Evolutionary conservation across 2,888 invertebrate genomes (phyloP).

Genomic region (Rhagophthalmus giganteus): DNA sequence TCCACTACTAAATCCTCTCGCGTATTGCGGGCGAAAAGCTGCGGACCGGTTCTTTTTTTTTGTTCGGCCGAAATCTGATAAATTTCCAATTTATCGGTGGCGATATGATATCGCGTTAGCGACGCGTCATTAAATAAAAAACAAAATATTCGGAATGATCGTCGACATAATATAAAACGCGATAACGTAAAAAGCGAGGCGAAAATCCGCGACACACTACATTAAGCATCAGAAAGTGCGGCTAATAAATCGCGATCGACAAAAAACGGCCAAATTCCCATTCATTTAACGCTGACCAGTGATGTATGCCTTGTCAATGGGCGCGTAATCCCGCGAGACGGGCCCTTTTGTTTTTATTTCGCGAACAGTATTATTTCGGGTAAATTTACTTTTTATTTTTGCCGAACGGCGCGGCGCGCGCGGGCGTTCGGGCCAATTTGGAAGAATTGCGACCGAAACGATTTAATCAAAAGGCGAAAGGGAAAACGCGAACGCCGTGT

Average conservation of each 20-base stretch:
- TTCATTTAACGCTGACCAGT: conserved; percentile 34
- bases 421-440: no score
- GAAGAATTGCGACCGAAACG: no score
- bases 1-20: neutral
- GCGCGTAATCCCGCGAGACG: conserved; percentile 26
- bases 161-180: conserved; percentile 12
- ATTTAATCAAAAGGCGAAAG: no score
- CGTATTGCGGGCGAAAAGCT: neutral
- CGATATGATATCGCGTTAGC: conserved; percentile 18
- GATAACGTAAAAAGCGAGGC: conserved; percentile 28
- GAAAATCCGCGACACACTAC: conserved; percentile 32
- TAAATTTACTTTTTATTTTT: no score
- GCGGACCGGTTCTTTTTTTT: neutral
- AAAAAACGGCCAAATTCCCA: conserved; percentile 34
- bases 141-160: conserved; percentile 21
- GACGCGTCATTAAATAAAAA: conserved; percentile 23
- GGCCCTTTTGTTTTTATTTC: conserved; percentile 9
- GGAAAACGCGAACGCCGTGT: no score
- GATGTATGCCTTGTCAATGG: conserved; percentile 37
- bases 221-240: conserved; percentile 38
- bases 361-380: conserved; percentile 3
- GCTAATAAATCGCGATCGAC: conserved; percentile 31
- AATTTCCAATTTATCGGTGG: conserved; percentile 3
- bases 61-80: neutral
- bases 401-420: no score